Percentiles rank a stretch among this genome's conserved stretches.
These are phyloP conservation scores for Bombyx mori DNA, from an alignment of 1,140 invertebrate genomes.

Conservation along the genomic window ASM3026992v2 NC_085125.1:13452001-13452500, in stretches of 20 bases:
- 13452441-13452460: too few relatives aligned
- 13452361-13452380: conserved; percentile 72
- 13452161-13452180: background rate
- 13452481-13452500: too few relatives aligned
- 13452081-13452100: too few relatives aligned
- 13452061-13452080: too few relatives aligned
- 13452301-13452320: conserved; percentile 74
- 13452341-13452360: conserved; percentile 80
- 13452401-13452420: too few relatives aligned
- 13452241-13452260: conserved; percentile 76
- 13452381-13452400: conserved; percentile 3
- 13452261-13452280: conserved; percentile 72
- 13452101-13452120: background rate
- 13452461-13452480: too few relatives aligned
- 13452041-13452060: too few relatives aligned
- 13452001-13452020: too few relatives aligned
- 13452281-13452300: conserved; percentile 73
- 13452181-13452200: background rate
- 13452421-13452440: too few relatives aligned
- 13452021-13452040: too few relatives aligned
- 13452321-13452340: conserved; percentile 77
- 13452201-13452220: conserved; percentile 78
- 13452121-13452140: too few relatives aligned
- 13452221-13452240: conserved; percentile 79
- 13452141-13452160: background rate